phyloP scores from a whole-genome alignment of 2,888 invertebrate genomes.

The Schrankia costaestrigalis region DNA sequence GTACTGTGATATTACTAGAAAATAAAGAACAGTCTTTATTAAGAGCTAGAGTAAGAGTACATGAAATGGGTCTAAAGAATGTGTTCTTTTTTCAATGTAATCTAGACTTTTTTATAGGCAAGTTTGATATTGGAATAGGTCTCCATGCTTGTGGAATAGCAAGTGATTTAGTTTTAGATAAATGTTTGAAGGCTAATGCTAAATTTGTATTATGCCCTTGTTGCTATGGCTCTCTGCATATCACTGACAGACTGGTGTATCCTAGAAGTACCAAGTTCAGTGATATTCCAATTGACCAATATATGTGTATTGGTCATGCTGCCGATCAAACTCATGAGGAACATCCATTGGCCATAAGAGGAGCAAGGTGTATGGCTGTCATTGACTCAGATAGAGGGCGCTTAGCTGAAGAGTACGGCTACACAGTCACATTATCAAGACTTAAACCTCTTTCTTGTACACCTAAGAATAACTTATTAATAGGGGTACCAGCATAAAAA shows the following conservation, averaged over 20 bases:
- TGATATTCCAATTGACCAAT: constrained; percentile 80
- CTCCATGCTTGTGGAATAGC: constrained; percentile 97
- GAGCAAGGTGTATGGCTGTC: constrained; percentile 91
- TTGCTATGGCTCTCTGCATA: constrained; percentile 94
- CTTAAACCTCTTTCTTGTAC: constrained; percentile 91
- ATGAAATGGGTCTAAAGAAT: constrained; percentile 85
- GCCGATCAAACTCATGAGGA: constrained; percentile 95
- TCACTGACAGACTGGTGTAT: constrained; percentile 89
- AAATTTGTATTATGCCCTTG: constrained; percentile 95
- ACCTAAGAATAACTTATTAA: constrained; percentile 93
- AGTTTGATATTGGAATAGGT: constrained; percentile 92
- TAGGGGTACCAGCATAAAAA: constrained; percentile 77
- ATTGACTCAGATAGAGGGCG: constrained; percentile 92
- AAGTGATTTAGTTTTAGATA: constrained; percentile 93
- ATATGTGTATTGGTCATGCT: constrained; percentile 91
- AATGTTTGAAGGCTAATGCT: constrained; percentile 88
- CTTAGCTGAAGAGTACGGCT: constrained; percentile 87
- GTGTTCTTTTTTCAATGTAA: constrained; percentile 92
- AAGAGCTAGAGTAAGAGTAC: constrained; percentile 86
- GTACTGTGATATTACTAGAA: constrained; percentile 90
- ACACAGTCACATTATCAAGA: constrained; percentile 87
- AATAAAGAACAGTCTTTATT: constrained; percentile 93
- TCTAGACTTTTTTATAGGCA: constrained; percentile 91
- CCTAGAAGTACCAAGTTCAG: constrained; percentile 87
- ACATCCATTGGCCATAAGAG: constrained; percentile 86